Percentiles rank a stretch among this genome's conserved stretches.
Conservation (phyloP, 2,113 vertebrate genomes). For the Larimichthys crocea region DNA sequence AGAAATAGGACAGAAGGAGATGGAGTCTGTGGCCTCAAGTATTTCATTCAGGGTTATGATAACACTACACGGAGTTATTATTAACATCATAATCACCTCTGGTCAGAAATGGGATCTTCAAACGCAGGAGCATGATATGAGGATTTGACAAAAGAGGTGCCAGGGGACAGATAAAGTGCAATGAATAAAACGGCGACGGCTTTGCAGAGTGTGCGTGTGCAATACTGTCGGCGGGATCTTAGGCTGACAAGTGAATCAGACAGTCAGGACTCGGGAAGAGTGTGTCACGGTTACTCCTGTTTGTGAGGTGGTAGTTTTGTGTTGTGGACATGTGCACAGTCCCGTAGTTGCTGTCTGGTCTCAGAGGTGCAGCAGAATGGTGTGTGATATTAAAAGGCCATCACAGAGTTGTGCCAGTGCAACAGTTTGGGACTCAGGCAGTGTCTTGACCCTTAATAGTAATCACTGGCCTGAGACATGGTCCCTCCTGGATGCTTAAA, state of each 20-base stretch:
- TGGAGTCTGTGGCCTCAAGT: conserved; percentile 65
- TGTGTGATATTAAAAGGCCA: neutral
- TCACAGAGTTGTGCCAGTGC: neutral
- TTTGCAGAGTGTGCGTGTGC: conserved; percentile 6
- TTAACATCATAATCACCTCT: conserved; percentile 67
- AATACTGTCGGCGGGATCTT: no score
- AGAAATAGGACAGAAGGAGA: conserved; percentile 58
- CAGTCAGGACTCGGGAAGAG: neutral
- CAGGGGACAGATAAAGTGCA: conserved; percentile 45
- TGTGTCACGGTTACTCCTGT: neutral
- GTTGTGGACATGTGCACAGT: neutral
- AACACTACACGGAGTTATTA: conserved; percentile 63
- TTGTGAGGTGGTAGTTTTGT: neutral
- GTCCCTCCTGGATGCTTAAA: neutral
- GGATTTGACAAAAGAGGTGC: conserved; percentile 51
- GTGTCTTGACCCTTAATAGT: neutral
- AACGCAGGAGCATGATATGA: conserved; percentile 44
- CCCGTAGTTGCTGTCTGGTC: conserved; percentile 1
- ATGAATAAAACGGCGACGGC: conserved; percentile 39
- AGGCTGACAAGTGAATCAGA: no score
- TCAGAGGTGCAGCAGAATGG: conserved; percentile 13
- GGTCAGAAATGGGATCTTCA: conserved; percentile 66
- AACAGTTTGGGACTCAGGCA: neutral
- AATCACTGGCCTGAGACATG: neutral
- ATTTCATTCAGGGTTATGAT: conserved; percentile 54